Percentiles rank a stretch among this genome's conserved stretches.
These are phyloP conservation scores for Gymnocypris eckloni DNA, from an alignment of 2,797 vertebrate species.

Conservation along the genomic window DNA sequence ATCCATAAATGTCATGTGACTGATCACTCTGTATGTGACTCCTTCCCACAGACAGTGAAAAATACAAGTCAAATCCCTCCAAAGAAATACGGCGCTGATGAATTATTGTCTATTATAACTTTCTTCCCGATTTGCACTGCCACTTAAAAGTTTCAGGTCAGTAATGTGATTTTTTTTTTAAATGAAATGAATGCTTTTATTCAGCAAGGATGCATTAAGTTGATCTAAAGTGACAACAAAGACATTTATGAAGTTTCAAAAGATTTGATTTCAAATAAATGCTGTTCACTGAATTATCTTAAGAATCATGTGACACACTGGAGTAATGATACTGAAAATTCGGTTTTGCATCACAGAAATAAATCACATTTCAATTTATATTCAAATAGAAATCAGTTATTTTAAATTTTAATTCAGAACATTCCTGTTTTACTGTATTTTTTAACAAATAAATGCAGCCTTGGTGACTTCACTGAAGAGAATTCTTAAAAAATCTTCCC, in stretches of 20 bases:
- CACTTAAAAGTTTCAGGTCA: neutral
- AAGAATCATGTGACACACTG: neutral
- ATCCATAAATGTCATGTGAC: conserved; percentile 15
- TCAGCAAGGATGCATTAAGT: neutral
- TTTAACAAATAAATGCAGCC: neutral
- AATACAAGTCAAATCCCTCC: neutral
- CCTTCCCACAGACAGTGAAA: neutral
- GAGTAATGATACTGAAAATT: neutral
- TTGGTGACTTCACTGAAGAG: neutral
- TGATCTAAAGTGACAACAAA: neutral
- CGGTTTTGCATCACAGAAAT: neutral
- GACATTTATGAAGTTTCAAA: neutral
- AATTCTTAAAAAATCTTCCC: neutral
- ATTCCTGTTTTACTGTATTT: neutral
- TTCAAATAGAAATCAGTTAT: neutral
- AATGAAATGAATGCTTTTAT: neutral
- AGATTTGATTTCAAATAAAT: neutral
- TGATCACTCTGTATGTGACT: neutral
- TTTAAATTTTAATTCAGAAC: neutral
- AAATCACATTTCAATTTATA: neutral
- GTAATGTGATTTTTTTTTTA: neutral
- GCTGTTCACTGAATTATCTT: neutral
- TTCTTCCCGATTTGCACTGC: neutral
- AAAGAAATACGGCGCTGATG: neutral
- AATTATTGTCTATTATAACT: neutral